phyloP scores from a whole-genome alignment of 1,140 invertebrate species.

The Drosophila miranda region DNA sequence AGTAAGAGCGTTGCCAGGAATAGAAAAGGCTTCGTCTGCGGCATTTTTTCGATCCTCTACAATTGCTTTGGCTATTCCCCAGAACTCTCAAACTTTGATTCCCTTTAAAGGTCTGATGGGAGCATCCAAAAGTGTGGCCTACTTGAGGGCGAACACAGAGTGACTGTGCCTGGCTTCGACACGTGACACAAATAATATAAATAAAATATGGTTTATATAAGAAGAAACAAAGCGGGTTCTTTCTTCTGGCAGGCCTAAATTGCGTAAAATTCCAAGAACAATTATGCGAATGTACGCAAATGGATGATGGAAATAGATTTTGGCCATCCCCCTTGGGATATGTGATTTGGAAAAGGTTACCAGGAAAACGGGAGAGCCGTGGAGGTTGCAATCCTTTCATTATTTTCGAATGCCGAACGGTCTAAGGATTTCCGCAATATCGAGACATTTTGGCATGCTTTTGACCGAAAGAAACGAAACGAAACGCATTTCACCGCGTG shows the following conservation, averaged over 20 bases:
- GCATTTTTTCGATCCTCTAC: no score
- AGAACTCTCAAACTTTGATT: constrained; percentile 9
- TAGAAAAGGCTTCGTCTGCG: no score
- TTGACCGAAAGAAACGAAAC: constrained; percentile 32
- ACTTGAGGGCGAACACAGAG: neutral
- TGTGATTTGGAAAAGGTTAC: no score
- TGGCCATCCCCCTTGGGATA: no score
- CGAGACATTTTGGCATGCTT: constrained; percentile 20
- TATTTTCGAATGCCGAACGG: constrained; percentile 8
- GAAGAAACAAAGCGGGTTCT: no score
- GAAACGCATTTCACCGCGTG: constrained; percentile 28
- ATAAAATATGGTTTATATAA: neutral
- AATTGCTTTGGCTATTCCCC: neutral
- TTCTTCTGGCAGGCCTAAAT: no score
- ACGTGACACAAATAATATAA: constrained; percentile 18
- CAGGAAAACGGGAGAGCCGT: no score
- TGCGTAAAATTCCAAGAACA: no score
- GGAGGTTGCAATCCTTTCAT: neutral
- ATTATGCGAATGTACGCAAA: no score
- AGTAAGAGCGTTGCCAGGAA: no score
- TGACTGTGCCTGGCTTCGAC: neutral
- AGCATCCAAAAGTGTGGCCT: constrained; percentile 4
- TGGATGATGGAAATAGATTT: no score
- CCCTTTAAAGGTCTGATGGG: neutral
- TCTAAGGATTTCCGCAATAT: constrained; percentile 16